A percentile compares a stretch with the other conserved stretches of the same genome.
Evolutionary conservation across 2,888 invertebrate genomes (phyloP).

Genomic region (Euplagia quadripunctaria): DNA sequence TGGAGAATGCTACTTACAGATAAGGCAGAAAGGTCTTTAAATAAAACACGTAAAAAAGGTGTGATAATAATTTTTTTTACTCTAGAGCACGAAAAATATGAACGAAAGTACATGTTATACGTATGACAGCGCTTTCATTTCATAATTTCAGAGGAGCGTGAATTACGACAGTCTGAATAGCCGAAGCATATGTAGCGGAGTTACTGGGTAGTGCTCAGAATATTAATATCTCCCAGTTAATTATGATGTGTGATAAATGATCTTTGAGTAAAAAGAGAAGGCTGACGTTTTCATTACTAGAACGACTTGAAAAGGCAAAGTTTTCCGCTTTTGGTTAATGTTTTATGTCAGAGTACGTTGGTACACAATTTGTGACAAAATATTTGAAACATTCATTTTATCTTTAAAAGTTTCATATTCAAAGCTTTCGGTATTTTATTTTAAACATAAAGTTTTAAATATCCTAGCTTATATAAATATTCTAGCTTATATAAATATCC

Average conservation of each 20-base stretch:
- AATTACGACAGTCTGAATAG: background rate
- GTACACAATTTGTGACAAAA: background rate
- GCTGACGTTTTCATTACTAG: constrained; percentile 4
- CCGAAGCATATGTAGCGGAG: background rate
- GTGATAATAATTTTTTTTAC: too few relatives aligned
- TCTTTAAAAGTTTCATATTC: background rate
- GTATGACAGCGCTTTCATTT: background rate
- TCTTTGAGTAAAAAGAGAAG: constrained; percentile 6
- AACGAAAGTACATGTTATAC: too few relatives aligned
- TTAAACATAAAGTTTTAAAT: too few relatives aligned
- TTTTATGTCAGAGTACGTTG: background rate
- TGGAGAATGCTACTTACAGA: background rate
- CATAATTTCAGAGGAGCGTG: background rate
- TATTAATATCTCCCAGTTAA: constrained; percentile 17
- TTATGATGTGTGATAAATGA: constrained; percentile 15
- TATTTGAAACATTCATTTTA: background rate
- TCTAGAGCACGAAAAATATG: too few relatives aligned
- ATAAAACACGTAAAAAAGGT: background rate
- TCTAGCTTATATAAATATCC: too few relatives aligned
- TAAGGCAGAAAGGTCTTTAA: background rate
- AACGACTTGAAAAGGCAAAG: background rate
- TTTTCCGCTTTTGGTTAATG: background rate
- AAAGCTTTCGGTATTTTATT: background rate
- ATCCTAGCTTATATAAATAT: too few relatives aligned
- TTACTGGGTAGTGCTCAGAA: background rate